Evolutionary conservation across 1,140 invertebrate genomes (phyloP).

Genomic region (Magallana gigas): DNA sequence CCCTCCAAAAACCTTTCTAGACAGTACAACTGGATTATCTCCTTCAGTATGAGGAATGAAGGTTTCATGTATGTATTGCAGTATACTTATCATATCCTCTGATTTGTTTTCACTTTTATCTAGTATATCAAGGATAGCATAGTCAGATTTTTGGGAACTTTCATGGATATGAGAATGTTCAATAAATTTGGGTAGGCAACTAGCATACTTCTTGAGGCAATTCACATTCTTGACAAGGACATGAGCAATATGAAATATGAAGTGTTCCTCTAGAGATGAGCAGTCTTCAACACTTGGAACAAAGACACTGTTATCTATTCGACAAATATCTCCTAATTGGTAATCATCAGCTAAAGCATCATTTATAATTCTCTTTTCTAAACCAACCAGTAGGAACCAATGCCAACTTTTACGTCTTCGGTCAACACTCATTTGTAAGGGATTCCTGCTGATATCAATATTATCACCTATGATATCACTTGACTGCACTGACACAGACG

Average conservation of each 20-base stretch:
- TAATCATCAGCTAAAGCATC: neutral
- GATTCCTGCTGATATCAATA: conserved; percentile 45
- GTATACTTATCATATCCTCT: conserved; percentile 58
- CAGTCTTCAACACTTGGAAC: neutral
- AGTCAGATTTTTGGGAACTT: conserved; percentile 49
- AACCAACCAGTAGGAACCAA: conserved; percentile 51
- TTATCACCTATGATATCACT: conserved; percentile 54
- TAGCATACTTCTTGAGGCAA: too few species aligned
- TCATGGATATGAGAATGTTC: conserved; percentile 36
- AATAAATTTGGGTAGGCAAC: conserved; percentile 22
- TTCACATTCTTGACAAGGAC: too few species aligned
- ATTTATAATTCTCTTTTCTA: conserved; percentile 52
- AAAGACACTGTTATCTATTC: conserved; percentile 6
- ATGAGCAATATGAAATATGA: too few species aligned
- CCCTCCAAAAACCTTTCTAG: conserved; percentile 57
- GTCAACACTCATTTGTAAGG: conserved; percentile 48
- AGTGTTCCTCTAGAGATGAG: too few species aligned
- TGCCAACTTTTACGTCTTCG: conserved; percentile 45
- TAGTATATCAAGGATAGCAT: conserved; percentile 48
- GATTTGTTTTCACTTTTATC: conserved; percentile 59
- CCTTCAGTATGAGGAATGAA: conserved; percentile 47
- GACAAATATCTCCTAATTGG: neutral
- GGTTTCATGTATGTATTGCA: conserved; percentile 54
- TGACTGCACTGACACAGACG: neutral
- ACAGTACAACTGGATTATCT: conserved; percentile 1